Conservation (phyloP, 2,113 vertebrate species). For the Talpa occidentalis region DNA sequence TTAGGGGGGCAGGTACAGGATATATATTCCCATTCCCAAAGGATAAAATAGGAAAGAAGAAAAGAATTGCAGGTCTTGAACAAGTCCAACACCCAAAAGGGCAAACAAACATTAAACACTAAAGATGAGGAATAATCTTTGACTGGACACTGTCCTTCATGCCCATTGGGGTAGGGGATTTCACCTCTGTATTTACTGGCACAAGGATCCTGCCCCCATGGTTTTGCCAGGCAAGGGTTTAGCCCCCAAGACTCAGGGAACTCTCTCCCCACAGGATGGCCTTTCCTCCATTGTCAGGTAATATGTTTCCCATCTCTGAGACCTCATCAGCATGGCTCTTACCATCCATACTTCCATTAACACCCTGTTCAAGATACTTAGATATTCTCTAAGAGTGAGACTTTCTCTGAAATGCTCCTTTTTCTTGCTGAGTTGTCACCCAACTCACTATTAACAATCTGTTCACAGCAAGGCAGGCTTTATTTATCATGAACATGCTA, state of each 20-base stretch:
- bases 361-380: not conserved
- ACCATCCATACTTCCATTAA: not conserved
- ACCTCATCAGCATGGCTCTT: not conserved
- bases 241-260: not conserved
- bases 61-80: not conserved
- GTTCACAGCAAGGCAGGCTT: not conserved
- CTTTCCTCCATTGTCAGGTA: not conserved
- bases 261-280: not conserved
- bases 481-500: not conserved
- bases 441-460: not conserved
- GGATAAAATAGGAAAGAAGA: not conserved
- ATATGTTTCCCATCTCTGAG: not conserved
- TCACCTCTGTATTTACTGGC: not conserved
- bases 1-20: not conserved
- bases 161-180: not conserved
- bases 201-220: not conserved
- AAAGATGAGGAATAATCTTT: not conserved
- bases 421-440: not conserved
- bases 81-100: not conserved
- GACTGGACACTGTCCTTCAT: not conserved
- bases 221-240: not conserved
- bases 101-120: not conserved
- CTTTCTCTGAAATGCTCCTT: not conserved
- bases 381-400: not conserved
- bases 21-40: not conserved